Conservation (phyloP, 2,113 vertebrate genomes). For the Brevimyrus niger region DNA sequence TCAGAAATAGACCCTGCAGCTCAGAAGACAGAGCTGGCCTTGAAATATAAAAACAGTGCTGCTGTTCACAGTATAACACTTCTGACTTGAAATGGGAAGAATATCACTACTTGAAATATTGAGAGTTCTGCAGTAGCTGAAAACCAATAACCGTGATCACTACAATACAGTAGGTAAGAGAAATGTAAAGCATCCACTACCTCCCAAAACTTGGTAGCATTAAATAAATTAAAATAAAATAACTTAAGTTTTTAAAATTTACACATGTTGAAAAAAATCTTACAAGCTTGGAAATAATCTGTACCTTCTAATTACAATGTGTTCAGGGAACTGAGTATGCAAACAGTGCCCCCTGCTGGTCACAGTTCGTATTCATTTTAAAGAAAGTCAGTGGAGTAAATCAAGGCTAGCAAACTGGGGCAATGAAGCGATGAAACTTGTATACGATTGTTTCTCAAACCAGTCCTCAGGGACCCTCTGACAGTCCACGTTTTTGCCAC, state of each 20-base stretch:
- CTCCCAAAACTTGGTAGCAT: conserved; percentile 33
- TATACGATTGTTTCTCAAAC: neutral
- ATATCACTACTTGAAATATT: neutral
- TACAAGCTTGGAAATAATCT: conserved; percentile 26
- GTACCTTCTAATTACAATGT: conserved; percentile 49
- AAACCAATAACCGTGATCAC: neutral
- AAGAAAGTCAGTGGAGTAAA: neutral
- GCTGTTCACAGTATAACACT: neutral
- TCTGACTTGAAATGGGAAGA: neutral
- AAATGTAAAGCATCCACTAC: neutral
- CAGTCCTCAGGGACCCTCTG: neutral
- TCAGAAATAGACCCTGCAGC: neutral
- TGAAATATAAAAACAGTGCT: neutral
- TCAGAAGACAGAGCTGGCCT: neutral
- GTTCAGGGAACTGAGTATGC: conserved; percentile 18
- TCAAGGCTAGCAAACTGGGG: neutral
- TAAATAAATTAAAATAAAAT: conserved; percentile 49
- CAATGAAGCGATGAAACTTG: neutral
- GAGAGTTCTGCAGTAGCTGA: neutral
- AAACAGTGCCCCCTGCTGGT: conserved; percentile 44
- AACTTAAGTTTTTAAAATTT: conserved; percentile 61
- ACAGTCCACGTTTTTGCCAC: neutral
- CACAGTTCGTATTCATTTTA: conserved; percentile 25
- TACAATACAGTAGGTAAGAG: neutral
- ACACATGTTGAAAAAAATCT: conserved; percentile 36